Conservation (phyloP, 2,113 vertebrate species). For the Cyprinodon brontotheroides region DNA sequence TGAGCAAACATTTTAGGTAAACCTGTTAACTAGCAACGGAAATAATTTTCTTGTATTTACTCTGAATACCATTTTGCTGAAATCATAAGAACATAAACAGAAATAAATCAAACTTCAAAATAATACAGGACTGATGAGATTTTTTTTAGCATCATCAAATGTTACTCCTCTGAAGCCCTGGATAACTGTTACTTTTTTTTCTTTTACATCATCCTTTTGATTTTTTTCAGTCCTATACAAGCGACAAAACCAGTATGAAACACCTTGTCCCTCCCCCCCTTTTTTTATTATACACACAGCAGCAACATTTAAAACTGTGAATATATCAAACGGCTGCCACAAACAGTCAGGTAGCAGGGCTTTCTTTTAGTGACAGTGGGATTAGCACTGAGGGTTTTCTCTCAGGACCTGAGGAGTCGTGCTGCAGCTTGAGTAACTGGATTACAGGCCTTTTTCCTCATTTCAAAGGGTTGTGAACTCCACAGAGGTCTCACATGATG, state of each 20-base stretch:
- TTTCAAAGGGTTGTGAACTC: constrained; percentile 98
- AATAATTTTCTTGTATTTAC: no score
- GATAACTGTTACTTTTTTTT: constrained; percentile 4
- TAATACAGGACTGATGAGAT: background rate
- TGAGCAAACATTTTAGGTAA: background rate
- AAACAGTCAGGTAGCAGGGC: constrained; percentile 74
- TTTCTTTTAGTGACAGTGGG: constrained; percentile 80
- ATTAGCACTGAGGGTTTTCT: constrained; percentile 86
- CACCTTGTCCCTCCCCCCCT: constrained; percentile 53
- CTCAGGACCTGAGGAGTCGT: constrained; percentile 82
- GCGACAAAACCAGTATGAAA: constrained; percentile 41
- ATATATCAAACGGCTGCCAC: constrained; percentile 70
- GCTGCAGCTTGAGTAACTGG: constrained; percentile 89
- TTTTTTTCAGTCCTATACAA: constrained; percentile 26
- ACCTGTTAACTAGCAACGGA: no score
- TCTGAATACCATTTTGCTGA: no score
- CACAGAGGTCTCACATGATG: constrained; percentile 93
- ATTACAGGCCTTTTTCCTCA: constrained; percentile 94
- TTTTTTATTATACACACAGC: constrained; percentile 34
- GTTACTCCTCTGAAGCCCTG: constrained; percentile 6
- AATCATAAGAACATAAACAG: no score
- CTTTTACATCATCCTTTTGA: constrained; percentile 14
- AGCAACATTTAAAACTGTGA: constrained; percentile 59
- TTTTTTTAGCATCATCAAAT: background rate
- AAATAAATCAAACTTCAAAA: no score